Conservation (phyloP, 1,140 invertebrate genomes). For the Drosophila teissieri region DNA sequence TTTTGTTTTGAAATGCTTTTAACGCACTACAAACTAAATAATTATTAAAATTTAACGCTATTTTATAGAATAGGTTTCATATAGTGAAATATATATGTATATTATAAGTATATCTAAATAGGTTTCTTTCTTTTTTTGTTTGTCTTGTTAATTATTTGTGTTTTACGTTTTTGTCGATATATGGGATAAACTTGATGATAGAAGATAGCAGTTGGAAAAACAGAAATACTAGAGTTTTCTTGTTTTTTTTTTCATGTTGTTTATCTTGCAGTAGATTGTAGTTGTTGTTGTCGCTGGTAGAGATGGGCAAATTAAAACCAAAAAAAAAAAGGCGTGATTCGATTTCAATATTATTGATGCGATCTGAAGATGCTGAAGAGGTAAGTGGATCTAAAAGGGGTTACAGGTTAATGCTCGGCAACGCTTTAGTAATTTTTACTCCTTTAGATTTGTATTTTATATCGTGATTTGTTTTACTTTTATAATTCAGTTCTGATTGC, state of each 20-base stretch:
- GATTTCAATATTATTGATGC: conserved; percentile 39
- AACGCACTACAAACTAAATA: conserved; percentile 82
- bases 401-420: conserved; percentile 52
- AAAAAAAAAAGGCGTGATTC: conserved; percentile 41
- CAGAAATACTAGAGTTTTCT: conserved; percentile 26
- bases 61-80: conserved; percentile 62
- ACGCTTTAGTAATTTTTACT: conserved; percentile 49
- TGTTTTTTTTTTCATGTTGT: conserved; percentile 16
- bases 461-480: conserved; percentile 27
- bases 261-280: conserved; percentile 26
- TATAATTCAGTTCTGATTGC: conserved; percentile 44
- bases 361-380: conserved; percentile 44
- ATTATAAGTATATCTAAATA: conserved; percentile 53
- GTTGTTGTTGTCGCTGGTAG: conserved; percentile 29
- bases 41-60: conserved; percentile 78
- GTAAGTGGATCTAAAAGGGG: conserved; percentile 38
- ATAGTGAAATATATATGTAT: conserved; percentile 62
- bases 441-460: conserved; percentile 28
- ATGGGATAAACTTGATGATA: conserved; percentile 39
- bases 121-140: conserved; percentile 14
- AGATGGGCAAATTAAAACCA: conserved; percentile 52
- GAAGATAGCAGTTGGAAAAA: conserved; percentile 18
- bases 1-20: conserved; percentile 41
- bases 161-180: conserved; percentile 13
- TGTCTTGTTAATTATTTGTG: conserved; percentile 2